phyloP scores from a whole-genome alignment of 2,888 invertebrate genomes.

The Acanthosepion lycidas region DNA sequence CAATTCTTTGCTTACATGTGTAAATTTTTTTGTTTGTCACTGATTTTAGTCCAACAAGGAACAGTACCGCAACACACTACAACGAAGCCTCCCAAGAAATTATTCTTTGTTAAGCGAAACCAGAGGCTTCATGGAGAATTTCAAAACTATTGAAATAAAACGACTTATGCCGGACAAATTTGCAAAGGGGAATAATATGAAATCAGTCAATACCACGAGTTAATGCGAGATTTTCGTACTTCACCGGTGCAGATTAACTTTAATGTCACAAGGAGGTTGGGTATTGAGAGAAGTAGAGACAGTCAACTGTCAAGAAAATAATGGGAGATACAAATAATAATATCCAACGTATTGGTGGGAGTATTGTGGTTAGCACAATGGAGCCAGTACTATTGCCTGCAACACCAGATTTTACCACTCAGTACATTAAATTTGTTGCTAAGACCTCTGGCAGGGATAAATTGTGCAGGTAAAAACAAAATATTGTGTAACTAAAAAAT shows the following conservation, averaged over 20 bases:
- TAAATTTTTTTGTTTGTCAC: too few relatives aligned
- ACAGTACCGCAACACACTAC: too few relatives aligned
- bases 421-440: slow-evolving; percentile 67
- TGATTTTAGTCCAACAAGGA: too few relatives aligned
- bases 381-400: not conserved
- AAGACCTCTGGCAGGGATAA: slow-evolving; percentile 70
- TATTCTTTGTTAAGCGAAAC: too few relatives aligned
- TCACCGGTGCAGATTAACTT: not conserved
- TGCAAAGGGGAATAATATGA: not conserved
- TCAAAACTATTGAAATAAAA: too few relatives aligned
- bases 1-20: too few relatives aligned
- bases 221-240: not conserved
- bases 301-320: not conserved
- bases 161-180: not conserved
- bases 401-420: slow-evolving; percentile 57
- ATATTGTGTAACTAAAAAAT: too few relatives aligned
- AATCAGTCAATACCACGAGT: not conserved
- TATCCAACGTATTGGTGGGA: not conserved
- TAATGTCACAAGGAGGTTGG: not conserved
- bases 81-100: too few relatives aligned
- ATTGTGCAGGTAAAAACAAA: slow-evolving; percentile 64
- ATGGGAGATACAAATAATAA: slow-evolving; percentile 13
- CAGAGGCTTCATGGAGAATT: too few relatives aligned
- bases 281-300: not conserved
- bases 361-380: not conserved